Evolutionary conservation across 2,113 vertebrate species (phyloP), one percentile per base, ranked within the genome.

Genomic region (Xyrauchen texanus): DNA sequence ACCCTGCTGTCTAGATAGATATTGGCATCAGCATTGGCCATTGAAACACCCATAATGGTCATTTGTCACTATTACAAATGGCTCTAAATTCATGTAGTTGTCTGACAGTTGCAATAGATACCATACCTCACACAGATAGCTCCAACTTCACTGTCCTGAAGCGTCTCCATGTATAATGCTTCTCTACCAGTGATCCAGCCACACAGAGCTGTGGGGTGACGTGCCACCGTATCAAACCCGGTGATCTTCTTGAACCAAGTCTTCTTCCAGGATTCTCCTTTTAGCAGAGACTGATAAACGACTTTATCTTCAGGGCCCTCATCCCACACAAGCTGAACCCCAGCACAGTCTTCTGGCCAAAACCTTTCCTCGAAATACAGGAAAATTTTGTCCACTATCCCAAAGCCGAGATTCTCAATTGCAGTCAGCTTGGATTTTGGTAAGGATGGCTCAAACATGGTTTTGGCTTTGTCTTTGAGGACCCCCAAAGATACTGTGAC

Each of bases 121-220:
- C n/a, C 13, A 15, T 7, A 89, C 89, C 88, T 87, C 65, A 86
- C 61, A 74, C 89, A 90, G 21, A 74, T 63, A 0, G 83, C 81
- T 61, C 60, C 44, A 21, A 90, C 77, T 47, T 85, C 85, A 13
- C 75, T 71, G 45, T 89, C 85, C 15, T 72, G 16, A 21, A 90
- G 80, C 0, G 62, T 87, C 79, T 90, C 89, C 89, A 90, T 90
- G 66, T 89, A 68, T 53, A 86, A 80, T 4, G 89, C 89, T 63
- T 88, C 89, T 64, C 67, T 81, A 49, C 89, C 88, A 0, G 86
- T 89, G 76, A 90, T 89, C 88, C 89, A 90, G 64, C 87, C 89
- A 16, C 86, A 89, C 3, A 90, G 79, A 4, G 86, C 86, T 53
- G 81, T 89, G 6, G 85, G 84, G 53, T 90, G 88, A 21, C 83